phyloP scores from a whole-genome alignment of 2,113 vertebrate species.

The Nothoprocta perdicaria region DNA sequence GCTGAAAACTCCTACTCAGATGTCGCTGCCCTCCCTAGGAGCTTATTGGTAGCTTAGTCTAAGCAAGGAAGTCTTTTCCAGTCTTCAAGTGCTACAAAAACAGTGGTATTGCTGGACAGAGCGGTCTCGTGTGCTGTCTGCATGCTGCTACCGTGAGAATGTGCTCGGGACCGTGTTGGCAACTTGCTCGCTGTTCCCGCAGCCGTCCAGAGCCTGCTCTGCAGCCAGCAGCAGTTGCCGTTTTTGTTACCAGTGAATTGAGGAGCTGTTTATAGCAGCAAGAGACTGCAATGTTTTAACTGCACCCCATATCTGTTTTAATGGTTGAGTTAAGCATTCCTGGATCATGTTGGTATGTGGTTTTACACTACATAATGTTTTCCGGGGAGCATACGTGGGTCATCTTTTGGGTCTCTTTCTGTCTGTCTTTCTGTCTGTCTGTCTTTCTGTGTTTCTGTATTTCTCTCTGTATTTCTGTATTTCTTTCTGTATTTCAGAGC shows the following conservation, averaged over 20 bases:
- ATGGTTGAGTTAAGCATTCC: neutral
- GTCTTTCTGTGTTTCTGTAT: neutral
- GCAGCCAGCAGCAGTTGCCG: fast-evolving
- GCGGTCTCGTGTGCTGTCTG: neutral
- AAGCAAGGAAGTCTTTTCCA: neutral
- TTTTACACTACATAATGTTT: neutral
- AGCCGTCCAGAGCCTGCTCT: neutral
- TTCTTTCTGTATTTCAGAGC: neutral
- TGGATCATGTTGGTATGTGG: neutral
- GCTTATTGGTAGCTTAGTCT: neutral
- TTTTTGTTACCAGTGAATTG: neutral
- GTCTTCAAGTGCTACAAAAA: neutral
- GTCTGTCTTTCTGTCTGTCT: neutral
- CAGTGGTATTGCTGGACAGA: neutral
- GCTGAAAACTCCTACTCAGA: neutral
- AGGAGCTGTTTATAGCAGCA: neutral
- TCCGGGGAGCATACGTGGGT: neutral
- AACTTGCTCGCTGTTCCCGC: neutral
- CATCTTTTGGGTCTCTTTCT: neutral
- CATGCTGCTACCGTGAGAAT: neutral
- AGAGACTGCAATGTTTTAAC: neutral
- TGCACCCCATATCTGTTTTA: neutral
- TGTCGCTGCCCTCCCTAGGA: neutral
- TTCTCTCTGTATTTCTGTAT: neutral
- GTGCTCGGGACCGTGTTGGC: neutral